Conservation (phyloP, 1,140 invertebrate genomes). For the Aleiodes sp. region DNA sequence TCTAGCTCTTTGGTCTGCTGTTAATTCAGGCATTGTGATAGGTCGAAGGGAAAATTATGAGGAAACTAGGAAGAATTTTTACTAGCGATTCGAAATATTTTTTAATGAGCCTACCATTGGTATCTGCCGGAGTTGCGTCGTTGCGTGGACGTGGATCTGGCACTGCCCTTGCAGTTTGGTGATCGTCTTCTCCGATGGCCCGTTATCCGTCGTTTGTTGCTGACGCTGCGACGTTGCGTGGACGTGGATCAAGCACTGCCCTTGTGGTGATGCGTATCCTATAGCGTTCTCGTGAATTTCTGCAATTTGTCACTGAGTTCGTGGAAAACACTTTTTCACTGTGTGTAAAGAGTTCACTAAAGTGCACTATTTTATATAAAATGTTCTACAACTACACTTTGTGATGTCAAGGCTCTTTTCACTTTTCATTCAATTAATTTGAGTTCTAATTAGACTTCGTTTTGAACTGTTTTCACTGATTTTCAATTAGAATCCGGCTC, state of each 20-base stretch:
- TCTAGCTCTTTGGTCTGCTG: not conserved
- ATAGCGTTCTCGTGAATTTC: too few species aligned
- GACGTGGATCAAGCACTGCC: not conserved
- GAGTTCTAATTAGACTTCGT: not conserved
- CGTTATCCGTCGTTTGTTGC: not conserved
- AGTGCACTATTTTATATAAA: not conserved
- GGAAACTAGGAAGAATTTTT: not conserved
- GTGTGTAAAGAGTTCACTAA: not conserved
- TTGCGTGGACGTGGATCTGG: conserved; percentile 12
- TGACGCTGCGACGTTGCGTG: not conserved
- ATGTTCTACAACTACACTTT: not conserved
- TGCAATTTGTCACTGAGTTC: too few species aligned
- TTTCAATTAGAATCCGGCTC: conserved; percentile 19
- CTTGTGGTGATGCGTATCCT: too few species aligned
- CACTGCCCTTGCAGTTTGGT: not conserved
- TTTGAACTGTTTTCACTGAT: not conserved
- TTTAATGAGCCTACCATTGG: conserved; percentile 24
- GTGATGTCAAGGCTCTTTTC: not conserved
- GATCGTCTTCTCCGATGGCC: not conserved
- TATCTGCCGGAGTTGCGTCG: not conserved
- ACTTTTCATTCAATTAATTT: not conserved
- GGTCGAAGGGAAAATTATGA: conserved; percentile 7
- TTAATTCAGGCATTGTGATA: not conserved
- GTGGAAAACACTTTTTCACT: too few species aligned
- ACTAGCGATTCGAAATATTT: conserved; percentile 24